These are phyloP conservation scores for Biston betularia DNA, from an alignment of 2,888 invertebrate genomes.

Conservation along the genomic window DNA sequence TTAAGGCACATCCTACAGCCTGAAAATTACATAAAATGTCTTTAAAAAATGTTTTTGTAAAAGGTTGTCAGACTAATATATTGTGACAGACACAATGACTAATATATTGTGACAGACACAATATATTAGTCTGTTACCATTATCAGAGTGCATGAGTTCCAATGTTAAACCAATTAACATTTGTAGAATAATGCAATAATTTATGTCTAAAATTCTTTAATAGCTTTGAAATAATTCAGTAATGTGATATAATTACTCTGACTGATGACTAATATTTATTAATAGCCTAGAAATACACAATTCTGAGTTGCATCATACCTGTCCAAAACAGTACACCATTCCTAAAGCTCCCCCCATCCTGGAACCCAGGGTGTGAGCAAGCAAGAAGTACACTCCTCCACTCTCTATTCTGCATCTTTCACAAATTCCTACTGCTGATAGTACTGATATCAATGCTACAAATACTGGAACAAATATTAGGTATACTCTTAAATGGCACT, in stretches of 20 bases:
- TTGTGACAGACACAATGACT: no score
- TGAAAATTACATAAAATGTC: constrained; percentile 65
- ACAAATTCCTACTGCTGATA: constrained; percentile 98
- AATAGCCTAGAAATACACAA: not conserved
- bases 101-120: no score
- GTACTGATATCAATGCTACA: constrained; percentile 95
- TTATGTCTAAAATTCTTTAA: no score
- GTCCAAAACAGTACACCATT: constrained; percentile 97
- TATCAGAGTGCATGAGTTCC: no score
- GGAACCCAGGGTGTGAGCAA: constrained; percentile 97
- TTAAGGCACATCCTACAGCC: constrained; percentile 98
- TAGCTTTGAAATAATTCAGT: no score
- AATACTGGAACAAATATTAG: constrained; percentile 85
- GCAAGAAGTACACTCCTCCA: constrained; percentile 98
- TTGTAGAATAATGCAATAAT: no score
- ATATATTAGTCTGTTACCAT: no score
- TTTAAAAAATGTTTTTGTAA: not conserved
- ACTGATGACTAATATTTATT: constrained; percentile 15
- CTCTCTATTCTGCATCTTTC: constrained; percentile 97
- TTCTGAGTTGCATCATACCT: constrained; percentile 84
- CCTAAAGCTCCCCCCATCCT: constrained; percentile 97
- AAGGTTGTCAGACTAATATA: no score
- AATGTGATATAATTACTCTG: no score
- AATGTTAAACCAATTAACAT: no score
- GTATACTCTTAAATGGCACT: not conserved